These are phyloP conservation scores for Picathartes gymnocephalus DNA, from an alignment of 2,113 vertebrate species.

Conservation along the genomic window DNA sequence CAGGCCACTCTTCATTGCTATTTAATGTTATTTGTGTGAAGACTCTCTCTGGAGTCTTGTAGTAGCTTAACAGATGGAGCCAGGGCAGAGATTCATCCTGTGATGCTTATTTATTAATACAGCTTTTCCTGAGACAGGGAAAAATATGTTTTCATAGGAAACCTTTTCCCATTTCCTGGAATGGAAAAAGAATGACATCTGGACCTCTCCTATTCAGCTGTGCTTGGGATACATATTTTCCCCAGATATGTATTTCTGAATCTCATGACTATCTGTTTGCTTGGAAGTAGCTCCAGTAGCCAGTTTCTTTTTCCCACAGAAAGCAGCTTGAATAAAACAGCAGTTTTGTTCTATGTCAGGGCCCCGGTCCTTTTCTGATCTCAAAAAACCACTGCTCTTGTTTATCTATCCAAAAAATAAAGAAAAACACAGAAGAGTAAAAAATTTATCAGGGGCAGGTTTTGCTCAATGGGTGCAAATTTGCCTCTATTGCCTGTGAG, in stretches of 20 bases:
- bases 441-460: not conserved
- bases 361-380: not conserved
- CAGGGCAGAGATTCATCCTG: not conserved
- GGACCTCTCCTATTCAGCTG: slow-evolving; percentile 1
- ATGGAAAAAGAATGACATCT: slow-evolving; percentile 40
- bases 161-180: not conserved
- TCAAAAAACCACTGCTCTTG: not conserved
- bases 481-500: not conserved
- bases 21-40: not conserved
- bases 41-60: not conserved
- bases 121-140: slow-evolving; percentile 15
- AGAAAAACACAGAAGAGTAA: not conserved
- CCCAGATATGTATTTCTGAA: not conserved
- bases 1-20: not conserved
- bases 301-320: slow-evolving; percentile 20
- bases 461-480: not conserved
- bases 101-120: slow-evolving; percentile 9
- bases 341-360: not conserved
- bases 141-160: slow-evolving; percentile 23
- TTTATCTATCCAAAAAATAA: not conserved
- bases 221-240: not conserved
- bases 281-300: not conserved
- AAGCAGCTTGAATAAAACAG: not conserved
- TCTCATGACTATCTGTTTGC: not conserved
- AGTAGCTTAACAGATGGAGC: slow-evolving; percentile 35